Base-by-base conservation (phyloP, 2,113 vertebrate species). In the Phodopus roborovskii region DNA sequence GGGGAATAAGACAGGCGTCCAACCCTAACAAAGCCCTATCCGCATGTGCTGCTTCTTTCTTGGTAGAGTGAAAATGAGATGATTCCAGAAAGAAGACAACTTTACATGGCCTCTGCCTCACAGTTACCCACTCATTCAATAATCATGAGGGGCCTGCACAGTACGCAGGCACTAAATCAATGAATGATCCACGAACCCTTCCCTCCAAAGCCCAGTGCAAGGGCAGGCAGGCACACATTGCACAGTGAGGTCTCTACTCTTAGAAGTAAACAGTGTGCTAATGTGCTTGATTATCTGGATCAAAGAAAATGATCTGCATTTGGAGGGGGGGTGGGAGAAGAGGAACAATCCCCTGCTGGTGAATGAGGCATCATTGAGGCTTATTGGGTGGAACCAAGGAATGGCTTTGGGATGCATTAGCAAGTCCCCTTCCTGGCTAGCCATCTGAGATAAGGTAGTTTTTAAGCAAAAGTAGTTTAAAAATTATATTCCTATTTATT, bases 131-230 rank as follows among this genome's bases (percentile, higher is more conserved):
- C 58, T 86, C 53, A 36, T 16, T 73, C 88, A 48, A 8, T 84
- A 60, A 92, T 82, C 8, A 11, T n/a, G 45, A 90, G 77, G 66
- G 60, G 48, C 58, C 89, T 77, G 0, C 36, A 66, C 62, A 82
- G 0, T 86, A 94, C 86, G 93, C 95, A 91, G 97, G 93, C 70
- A 83, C 94, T 58, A 60, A 75, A 92, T 60, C 24, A 36, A 78
- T 97, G 97, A 94, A 56, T 94, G 89, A 95, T 48, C 39, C 45
- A 26, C 4, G 3, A 84, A 20, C 89, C 81, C 48, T 39, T 28
- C 86, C 88, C 91, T 92, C 77, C 60, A 42, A 3, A 48, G 88
- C 33, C 56, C 33, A 28, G 50, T 0, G 4, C 56, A 53, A 89
- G 91, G 36, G 77, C 45, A 78, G 88, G 86, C 45, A 78, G 91